Conservation (phyloP, 2,888 invertebrate genomes). For the Cataglyphis albicans region DNA sequence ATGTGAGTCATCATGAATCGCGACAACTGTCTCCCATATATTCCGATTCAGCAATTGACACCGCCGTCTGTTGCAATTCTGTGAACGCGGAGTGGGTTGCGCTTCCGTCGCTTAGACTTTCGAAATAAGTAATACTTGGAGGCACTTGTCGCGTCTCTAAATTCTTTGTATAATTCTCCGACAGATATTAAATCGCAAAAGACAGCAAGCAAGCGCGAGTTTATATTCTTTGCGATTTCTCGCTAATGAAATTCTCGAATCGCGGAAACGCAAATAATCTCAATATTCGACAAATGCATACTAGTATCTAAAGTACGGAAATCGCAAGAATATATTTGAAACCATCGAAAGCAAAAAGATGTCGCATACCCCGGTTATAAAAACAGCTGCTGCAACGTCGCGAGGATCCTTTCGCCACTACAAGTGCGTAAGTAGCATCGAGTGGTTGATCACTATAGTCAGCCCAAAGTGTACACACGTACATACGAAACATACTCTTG, state of each 20-base stretch:
- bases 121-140: constrained; percentile 28
- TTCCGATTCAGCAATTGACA: constrained; percentile 71
- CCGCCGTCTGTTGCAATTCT: constrained; percentile 44
- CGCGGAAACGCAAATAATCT: background rate
- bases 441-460: constrained; percentile 79
- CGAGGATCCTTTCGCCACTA: constrained; percentile 77
- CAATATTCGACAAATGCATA: background rate
- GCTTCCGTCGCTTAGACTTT: constrained; percentile 53
- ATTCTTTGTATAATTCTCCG: background rate
- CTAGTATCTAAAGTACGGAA: background rate
- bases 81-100: constrained; percentile 23
- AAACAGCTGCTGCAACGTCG: constrained; percentile 76
- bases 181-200: constrained; percentile 1
- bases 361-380: constrained; percentile 66
- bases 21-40: constrained; percentile 55
- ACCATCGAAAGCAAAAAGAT: constrained; percentile 55
- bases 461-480: constrained; percentile 73
- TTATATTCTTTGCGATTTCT: background rate
- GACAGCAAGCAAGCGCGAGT: background rate
- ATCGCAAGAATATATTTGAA: background rate
- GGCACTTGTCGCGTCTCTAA: constrained; percentile 34
- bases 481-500: background rate
- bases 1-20: constrained; percentile 68
- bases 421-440: constrained; percentile 81
- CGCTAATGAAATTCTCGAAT: background rate